Conservation (phyloP, 2,888 invertebrate genomes). For the Xanthorhoe spadicearia region DNA sequence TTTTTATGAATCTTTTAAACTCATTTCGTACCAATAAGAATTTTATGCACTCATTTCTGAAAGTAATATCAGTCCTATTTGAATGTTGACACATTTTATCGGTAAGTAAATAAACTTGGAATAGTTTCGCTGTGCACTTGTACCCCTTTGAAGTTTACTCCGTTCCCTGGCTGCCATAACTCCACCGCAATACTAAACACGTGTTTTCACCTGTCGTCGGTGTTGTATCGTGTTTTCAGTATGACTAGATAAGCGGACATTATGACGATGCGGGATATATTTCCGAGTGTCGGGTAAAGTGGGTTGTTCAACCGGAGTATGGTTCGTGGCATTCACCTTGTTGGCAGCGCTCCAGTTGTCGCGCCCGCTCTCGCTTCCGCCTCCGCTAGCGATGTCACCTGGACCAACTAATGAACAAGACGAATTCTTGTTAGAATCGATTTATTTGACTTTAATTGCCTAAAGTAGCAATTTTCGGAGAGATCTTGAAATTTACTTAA, state of each 20-base stretch:
- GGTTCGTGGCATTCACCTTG: slow-evolving; percentile 84
- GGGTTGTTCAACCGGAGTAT: slow-evolving; percentile 74
- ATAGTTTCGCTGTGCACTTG: slow-evolving; percentile 20
- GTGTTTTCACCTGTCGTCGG: slow-evolving; percentile 38
- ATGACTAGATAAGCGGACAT: slow-evolving; percentile 57
- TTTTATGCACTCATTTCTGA: neutral
- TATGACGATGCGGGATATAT: slow-evolving; percentile 55
- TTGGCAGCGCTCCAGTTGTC: slow-evolving; percentile 72
- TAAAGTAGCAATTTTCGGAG: neutral
- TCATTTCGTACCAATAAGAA: slow-evolving; percentile 14
- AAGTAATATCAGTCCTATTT: neutral
- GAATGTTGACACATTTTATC: slow-evolving; percentile 17
- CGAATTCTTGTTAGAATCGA: slow-evolving; percentile 11
- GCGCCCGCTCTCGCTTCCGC: slow-evolving; percentile 46
- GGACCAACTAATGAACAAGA: slow-evolving; percentile 10
- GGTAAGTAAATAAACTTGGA: slow-evolving; percentile 20
- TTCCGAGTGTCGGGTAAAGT: slow-evolving; percentile 73
- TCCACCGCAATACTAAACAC: slow-evolving; percentile 30
- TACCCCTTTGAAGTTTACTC: slow-evolving; percentile 29
- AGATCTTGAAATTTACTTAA: slow-evolving; percentile 5
- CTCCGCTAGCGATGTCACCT: slow-evolving; percentile 9
- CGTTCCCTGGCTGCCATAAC: slow-evolving; percentile 30
- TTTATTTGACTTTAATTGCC: neutral
- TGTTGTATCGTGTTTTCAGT: slow-evolving; percentile 44
- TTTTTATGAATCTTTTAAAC: neutral